Base-by-base conservation (phyloP, 1,140 invertebrate genomes). In the Centruroides sculpturatus region DNA sequence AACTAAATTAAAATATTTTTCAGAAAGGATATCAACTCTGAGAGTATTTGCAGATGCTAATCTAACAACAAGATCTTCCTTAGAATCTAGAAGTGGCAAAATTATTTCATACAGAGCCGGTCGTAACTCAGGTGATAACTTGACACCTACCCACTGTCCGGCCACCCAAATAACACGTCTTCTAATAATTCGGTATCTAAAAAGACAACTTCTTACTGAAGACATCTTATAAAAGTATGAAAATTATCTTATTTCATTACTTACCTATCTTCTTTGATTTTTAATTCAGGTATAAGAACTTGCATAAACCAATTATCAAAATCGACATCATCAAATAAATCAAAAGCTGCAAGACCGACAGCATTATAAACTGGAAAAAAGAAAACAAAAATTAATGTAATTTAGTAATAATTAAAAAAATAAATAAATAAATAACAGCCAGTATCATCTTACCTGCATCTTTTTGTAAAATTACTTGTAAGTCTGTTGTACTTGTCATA, bases 281-380 rank as follows among this genome's bases (percentile, higher is more conserved):
- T 83, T 47, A 96, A 71, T 75, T 98, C 92, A 67, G 83, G 79
- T 53, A 86, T 80, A 60, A 97, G 73, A 56, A 86, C 84, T 46
- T 82, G 84, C n/a, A 81, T 82, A 68, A 96, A 89, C 92, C 92
- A 96, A 60, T 86, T 79, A 73, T 96, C 89, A 77, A 96, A 96
- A 74, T 94, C 86, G 13, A 92, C 86, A 71, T 92, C 87, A 74
- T 96, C 89, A 72, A 89, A 95, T 55, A 97, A 77, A 67, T 95
- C 88, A 75, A 89, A 92, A 0, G 89, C 84, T n/a, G 84, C 85
- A 57, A 92, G 76, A 13, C 91, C 89, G 56, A 92, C 84, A 2
- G 92, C 91, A 77, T 90, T 92, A 69, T 97, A 97, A 58, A 96
- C 83, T 63, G 55, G 10, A 61, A 63, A 56, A 56, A 11, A 59